Percentiles rank a stretch among this genome's conserved stretches.
These are phyloP conservation scores for Cardiocondyla obscurior DNA, from an alignment of 1,140 invertebrate genomes.

Conservation along the genomic window DNA sequence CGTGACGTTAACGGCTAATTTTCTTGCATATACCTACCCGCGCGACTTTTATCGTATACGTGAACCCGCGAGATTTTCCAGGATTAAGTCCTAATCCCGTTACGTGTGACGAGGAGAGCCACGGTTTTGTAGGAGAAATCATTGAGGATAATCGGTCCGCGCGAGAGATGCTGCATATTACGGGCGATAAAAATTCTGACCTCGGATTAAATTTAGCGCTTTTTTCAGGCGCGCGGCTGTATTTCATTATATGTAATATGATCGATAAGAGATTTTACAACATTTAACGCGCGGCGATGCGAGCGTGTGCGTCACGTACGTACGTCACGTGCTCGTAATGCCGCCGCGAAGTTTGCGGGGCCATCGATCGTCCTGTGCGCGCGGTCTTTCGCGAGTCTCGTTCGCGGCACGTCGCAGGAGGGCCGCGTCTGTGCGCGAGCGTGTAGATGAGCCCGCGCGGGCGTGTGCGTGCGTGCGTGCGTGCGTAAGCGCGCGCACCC, in stretches of 20 bases:
- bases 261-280: background rate
- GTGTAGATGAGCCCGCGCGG: background rate
- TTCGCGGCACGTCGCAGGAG: constrained; percentile 41
- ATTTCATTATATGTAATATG: no score
- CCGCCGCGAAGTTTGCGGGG: constrained; percentile 22
- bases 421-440: background rate
- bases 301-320: background rate
- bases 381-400: constrained; percentile 49
- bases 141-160: background rate
- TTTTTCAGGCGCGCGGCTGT: no score
- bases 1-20: constrained; percentile 8
- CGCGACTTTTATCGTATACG: background rate
- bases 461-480: background rate
- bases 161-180: background rate
- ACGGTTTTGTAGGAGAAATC: background rate
- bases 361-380: constrained; percentile 44
- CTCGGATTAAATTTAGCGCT: no score
- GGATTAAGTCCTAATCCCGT: background rate
- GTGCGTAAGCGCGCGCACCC: constrained; percentile 44
- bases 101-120: no score
- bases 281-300: background rate
- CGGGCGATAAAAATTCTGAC: background rate
- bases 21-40: background rate
- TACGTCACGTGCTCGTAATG: constrained; percentile 28
- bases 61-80: background rate